Evolutionary conservation across 2,797 vertebrate species (phyloP), one percentile per base, ranked within the genome.

Genomic region (Hipposideros larvatus): DNA sequence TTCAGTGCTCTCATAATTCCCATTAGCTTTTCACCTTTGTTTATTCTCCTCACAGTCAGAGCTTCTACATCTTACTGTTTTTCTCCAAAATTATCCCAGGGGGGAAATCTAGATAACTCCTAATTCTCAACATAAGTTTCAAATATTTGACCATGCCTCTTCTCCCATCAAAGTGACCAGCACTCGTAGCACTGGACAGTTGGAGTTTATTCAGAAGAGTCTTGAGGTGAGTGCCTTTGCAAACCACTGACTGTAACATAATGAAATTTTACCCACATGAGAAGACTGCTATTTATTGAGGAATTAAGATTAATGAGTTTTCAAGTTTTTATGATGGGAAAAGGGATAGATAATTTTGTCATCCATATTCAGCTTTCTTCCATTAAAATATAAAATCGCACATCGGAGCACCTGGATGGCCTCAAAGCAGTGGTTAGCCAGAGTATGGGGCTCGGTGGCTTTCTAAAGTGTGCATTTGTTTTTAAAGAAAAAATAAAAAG

Each of bases 401-500:
- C 71, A 16, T 34, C 22, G 83, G 41, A 88, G 53, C 59, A 91
- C 85, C 26, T n/a, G 19, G 31, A 74, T 82, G 43, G 43, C 86
- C 48, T 83, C 65, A 68, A 82, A 87, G n/a, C 46, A 73, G 55
- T 74, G 22, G 21, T 7, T 90, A n/a, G 13, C 46, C 61, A 66
- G 26, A 71, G 14, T 55, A 5, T 43, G 19, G 43, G 48, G 2
- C 28, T 70, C 73, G 19, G 31, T 78, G 24, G 19, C 37, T 97
- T 87, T 92, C 82, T 19, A 66, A 82, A 88, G 10, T 19, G 16
- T 34, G 41, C 34, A 37, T 75, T 90, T 63, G 66, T 73, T 93
- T 91, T 93, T 65, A 90, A 89, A 89, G 48, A 8, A 85, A 92
- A 95, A 82, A 61, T 68, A 5, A 85, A 82, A 95, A 88, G 37